phyloP scores from a whole-genome alignment of 2,113 vertebrate genomes.

The Nanorana parkeri region DNA sequence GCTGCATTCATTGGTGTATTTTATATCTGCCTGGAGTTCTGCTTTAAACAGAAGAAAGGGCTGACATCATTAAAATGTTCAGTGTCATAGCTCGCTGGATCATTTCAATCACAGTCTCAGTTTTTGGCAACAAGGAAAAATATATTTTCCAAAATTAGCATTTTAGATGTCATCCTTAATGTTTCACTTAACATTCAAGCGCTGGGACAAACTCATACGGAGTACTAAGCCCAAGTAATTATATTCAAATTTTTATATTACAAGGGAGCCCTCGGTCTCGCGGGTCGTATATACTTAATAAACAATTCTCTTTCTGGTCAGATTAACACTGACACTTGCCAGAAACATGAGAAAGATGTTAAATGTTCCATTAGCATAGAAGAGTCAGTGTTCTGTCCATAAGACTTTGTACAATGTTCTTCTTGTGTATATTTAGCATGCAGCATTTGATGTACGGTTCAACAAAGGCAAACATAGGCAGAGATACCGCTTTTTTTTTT shows the following conservation, averaged over 20 bases:
- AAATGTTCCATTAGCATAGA: conserved; percentile 25
- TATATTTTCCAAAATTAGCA: conserved; percentile 6
- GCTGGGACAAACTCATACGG: neutral
- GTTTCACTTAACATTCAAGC: conserved; percentile 31
- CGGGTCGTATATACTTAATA: conserved; percentile 26
- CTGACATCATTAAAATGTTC: neutral
- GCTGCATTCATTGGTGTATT: no score
- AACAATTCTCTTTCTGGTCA: conserved; percentile 30
- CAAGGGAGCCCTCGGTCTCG: neutral
- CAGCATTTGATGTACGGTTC: no score
- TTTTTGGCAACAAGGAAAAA: neutral
- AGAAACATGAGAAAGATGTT: neutral
- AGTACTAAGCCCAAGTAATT: neutral
- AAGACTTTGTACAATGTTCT: no score
- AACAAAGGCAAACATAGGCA: no score
- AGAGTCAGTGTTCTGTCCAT: neutral
- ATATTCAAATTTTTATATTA: conserved; percentile 15
- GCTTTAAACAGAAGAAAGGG: no score
- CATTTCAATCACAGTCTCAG: neutral
- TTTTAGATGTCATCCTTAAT: conserved; percentile 18
- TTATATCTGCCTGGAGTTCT: no score
- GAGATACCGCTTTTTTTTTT: no score
- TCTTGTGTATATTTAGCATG: no score
- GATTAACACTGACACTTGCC: conserved; percentile 12
- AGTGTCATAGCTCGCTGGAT: neutral